A percentile compares a stretch with the other conserved stretches of the same genome.
Conservation (phyloP, 2,888 invertebrate genomes). For the Pachydiplax longipennis region DNA sequence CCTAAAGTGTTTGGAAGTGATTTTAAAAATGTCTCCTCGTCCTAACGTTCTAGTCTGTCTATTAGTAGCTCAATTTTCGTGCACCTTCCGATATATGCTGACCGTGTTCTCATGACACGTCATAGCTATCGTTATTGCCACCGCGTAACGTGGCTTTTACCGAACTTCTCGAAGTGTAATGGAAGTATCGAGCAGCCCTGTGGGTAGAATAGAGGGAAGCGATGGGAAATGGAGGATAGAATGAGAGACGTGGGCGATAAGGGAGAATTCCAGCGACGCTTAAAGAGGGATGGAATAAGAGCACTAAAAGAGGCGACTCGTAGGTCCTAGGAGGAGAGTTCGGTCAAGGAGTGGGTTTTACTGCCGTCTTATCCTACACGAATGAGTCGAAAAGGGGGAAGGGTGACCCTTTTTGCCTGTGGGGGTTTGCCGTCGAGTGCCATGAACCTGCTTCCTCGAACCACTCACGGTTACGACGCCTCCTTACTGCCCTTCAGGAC, state of each 20-base stretch:
- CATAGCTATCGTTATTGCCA: too few relatives aligned
- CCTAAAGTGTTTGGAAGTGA: too few relatives aligned
- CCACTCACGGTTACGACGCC: neutral
- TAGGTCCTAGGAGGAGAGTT: neutral
- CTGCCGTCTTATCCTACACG: slow-evolving; percentile 3
- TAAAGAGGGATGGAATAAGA: neutral
- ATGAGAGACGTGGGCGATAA: neutral
- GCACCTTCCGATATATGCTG: too few relatives aligned
- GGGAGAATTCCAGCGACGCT: neutral
- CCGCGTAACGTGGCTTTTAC: too few relatives aligned
- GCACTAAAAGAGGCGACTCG: neutral
- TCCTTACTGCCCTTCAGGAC: neutral
- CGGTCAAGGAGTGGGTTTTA: slow-evolving; percentile 30
- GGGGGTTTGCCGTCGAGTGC: neutral
- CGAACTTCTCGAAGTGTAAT: neutral
- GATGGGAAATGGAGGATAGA: neutral
- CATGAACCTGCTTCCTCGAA: too few relatives aligned
- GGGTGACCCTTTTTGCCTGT: neutral
- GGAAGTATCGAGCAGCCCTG: neutral
- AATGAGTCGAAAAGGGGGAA: neutral
- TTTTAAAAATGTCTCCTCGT: too few relatives aligned
- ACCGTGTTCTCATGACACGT: too few relatives aligned
- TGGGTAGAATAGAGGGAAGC: neutral
- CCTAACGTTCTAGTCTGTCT: too few relatives aligned
- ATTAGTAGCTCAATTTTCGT: too few relatives aligned